Conservation (phyloP, 2,888 invertebrate genomes). For the Caenorhabditis wallacei region DNA sequence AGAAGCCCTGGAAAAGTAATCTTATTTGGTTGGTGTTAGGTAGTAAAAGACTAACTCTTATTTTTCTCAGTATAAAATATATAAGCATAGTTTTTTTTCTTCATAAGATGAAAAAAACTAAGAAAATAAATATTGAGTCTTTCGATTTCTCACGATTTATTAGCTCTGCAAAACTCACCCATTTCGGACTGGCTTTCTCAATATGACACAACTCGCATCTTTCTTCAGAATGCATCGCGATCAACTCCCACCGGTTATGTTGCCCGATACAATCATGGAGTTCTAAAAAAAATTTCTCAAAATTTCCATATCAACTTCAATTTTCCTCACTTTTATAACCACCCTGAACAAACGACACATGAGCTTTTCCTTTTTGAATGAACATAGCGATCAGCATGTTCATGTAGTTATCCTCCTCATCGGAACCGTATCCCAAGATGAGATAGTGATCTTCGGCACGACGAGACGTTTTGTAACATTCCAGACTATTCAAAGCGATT, state of each 20-base stretch:
- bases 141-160: neutral
- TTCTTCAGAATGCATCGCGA: slow-evolving; percentile 58
- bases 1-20: slow-evolving; percentile 43
- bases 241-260: slow-evolving; percentile 49
- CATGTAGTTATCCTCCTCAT: slow-evolving; percentile 87
- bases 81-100: slow-evolving; percentile 6
- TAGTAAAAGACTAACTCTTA: neutral
- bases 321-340: slow-evolving; percentile 88
- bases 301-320: neutral
- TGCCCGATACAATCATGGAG: slow-evolving; percentile 45
- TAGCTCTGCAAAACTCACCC: slow-evolving; percentile 32
- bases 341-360: slow-evolving; percentile 93
- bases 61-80: neutral
- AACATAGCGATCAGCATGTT: slow-evolving; percentile 99
- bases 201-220: slow-evolving; percentile 41
- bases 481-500: slow-evolving; percentile 94
- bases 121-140: neutral
- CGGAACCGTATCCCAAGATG: slow-evolving; percentile 86
- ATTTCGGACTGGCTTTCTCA: slow-evolving; percentile 42
- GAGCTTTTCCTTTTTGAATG: slow-evolving; percentile 93
- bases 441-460: slow-evolving; percentile 89
- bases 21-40: too few relatives aligned
- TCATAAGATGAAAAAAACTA: neutral
- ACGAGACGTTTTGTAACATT: slow-evolving; percentile 88
- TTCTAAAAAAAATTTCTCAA: slow-evolving; percentile 30